Evolutionary conservation across 2,113 vertebrate species (phyloP), one percentile per base, ranked within the genome.

Genomic region (Bubalus kerabau): DNA sequence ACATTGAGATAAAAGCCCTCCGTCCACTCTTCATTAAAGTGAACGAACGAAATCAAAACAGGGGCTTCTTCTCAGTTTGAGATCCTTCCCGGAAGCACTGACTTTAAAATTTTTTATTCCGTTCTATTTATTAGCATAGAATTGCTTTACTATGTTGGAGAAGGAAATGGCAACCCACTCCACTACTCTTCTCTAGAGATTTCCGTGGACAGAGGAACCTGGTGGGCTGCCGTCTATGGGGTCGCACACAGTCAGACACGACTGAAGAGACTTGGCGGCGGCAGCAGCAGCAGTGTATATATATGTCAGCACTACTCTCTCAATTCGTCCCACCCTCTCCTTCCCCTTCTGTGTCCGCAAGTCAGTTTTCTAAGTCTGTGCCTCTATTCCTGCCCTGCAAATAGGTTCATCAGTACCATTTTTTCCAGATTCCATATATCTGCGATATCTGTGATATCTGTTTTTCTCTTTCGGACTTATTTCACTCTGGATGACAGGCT

Each of bases 341-440:
- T 71, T 71, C 64, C 64, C n/a, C 64, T 71, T 36, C n/a, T 71
- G 32, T 0, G 64, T 36, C 64, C 0, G 2, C 8, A n/a, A 19
- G 7, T 67, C 2, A 5, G 64, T 67, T 67, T 67, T 67, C 32
- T 36, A 67, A 36, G 64, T 36, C 32, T 10, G 17, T 36, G 64
- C 2, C n/a, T 4, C 17, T 36, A 5, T 71, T 71, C 17, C n/a
- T 8, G 0, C 4, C 64, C 17, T 0, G 2, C 64, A 71, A 19
- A 36, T 5, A 36, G n/a, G 1, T 36, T 71, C n/a, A 36, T 71
- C n/a, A 21, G n/a, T 71, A 71, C 32, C 8, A 0, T 21, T 36
- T 36, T 19, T 5, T 5, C n/a, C 2, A 0, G 17, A 71, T 71
- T 71, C 4, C 17, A 5, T 36, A 21, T 71, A 11, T 10, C 64